phyloP scores from a whole-genome alignment of 2,113 vertebrate species.

The Rhineura floridana region DNA sequence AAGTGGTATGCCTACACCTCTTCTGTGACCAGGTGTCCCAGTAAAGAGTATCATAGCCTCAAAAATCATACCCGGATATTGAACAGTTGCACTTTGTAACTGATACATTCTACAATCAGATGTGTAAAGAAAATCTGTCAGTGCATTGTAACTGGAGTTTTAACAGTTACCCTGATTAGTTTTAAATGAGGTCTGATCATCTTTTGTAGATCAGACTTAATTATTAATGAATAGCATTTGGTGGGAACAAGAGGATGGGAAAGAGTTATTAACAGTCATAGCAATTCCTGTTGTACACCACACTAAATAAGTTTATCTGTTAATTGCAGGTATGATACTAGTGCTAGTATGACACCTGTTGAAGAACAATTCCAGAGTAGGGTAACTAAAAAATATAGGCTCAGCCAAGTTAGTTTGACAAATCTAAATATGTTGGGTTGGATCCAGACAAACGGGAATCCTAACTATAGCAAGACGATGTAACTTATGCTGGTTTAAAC shows the following conservation, averaged over 20 bases:
- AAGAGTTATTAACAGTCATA: background rate
- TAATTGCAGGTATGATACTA: background rate
- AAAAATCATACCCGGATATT: accelerated
- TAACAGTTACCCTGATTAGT: background rate
- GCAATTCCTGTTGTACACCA: background rate
- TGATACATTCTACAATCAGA: background rate
- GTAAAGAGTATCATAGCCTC: background rate
- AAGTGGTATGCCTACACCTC: background rate
- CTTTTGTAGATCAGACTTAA: background rate
- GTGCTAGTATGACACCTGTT: background rate
- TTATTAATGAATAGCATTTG: background rate
- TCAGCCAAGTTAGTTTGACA: background rate
- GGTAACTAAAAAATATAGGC: background rate
- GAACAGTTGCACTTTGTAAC: accelerated
- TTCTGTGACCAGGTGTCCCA: background rate
- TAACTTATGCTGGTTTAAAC: too few species aligned
- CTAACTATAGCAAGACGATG: too few species aligned
- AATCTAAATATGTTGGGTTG: background rate
- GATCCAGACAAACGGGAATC: too few species aligned
- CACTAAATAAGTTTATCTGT: background rate
- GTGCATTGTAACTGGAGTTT: background rate
- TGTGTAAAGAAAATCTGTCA: background rate
- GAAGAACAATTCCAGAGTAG: background rate
- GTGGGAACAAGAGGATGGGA: background rate
- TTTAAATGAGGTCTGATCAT: background rate